phyloP scores from a whole-genome alignment of 2,797 vertebrate genomes.

The Nannoperca obscura region DNA sequence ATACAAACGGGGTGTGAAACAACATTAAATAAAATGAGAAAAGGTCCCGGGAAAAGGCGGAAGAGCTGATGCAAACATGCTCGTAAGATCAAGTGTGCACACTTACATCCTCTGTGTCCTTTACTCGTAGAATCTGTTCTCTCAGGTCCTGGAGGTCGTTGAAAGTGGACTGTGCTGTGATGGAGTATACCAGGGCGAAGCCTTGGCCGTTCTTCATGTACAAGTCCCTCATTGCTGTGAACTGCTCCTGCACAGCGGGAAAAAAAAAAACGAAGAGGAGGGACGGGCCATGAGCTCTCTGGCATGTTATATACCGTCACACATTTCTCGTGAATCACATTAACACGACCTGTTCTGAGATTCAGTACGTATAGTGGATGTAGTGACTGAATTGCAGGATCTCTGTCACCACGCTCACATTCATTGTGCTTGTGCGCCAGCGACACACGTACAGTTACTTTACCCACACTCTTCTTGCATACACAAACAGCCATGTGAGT shows the following conservation, averaged over 20 bases:
- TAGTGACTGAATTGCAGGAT: not conserved
- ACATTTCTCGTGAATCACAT: not conserved
- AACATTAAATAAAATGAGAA: not conserved
- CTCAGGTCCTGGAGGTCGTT: slow-evolving; percentile 98
- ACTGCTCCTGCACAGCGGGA: slow-evolving; percentile 91
- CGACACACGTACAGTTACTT: not conserved
- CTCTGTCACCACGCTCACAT: not conserved
- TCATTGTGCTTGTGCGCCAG: slow-evolving; percentile 9
- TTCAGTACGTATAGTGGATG: not conserved
- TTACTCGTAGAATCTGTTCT: slow-evolving; percentile 99
- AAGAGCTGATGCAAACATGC: not conserved
- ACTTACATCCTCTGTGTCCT: slow-evolving; percentile 99
- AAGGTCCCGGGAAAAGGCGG: not conserved
- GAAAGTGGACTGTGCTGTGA: slow-evolving; percentile 99
- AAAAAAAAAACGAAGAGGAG: not conserved
- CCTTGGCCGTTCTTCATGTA: slow-evolving; percentile 99
- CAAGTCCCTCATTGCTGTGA: slow-evolving; percentile 98
- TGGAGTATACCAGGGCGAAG: slow-evolving; percentile 99
- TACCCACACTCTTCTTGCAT: not conserved
- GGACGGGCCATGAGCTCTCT: slow-evolving; percentile 29
- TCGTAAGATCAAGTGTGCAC: not conserved
- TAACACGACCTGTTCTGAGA: not conserved
- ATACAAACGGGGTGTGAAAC: not conserved
- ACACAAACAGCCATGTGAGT: not conserved
- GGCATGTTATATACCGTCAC: not conserved